These are phyloP conservation scores for Antheraea yamamai DNA, from an alignment of 2,888 invertebrate species.

Conservation along the genomic window DNA sequence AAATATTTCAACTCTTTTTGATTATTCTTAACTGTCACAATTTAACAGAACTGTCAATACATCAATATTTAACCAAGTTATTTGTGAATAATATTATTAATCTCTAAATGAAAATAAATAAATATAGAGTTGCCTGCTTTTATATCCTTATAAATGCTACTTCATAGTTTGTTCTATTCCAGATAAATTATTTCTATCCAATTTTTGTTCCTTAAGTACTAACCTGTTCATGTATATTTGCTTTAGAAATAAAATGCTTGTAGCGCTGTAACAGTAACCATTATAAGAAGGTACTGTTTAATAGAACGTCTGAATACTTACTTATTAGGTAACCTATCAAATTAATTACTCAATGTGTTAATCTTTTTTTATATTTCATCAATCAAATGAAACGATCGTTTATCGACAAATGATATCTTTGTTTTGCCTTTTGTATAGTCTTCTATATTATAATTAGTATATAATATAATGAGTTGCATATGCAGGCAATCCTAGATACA, in stretches of 20 bases:
- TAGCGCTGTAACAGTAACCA: conserved; percentile 17
- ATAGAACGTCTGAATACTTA: conserved; percentile 13
- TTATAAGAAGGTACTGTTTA: conserved; percentile 15
- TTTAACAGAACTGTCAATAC: neutral
- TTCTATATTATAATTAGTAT: neutral
- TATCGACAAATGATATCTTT: neutral
- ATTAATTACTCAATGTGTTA: neutral
- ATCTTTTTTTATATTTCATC: neutral
- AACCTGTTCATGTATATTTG: conserved; percentile 12
- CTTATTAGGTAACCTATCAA: neutral
- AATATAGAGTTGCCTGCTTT: no score
- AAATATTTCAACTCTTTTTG: neutral
- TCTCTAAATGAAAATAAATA: neutral
- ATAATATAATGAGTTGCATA: no score
- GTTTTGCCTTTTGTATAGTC: neutral
- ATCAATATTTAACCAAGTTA: neutral
- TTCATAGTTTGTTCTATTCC: neutral
- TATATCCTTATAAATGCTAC: no score
- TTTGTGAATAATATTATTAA: neutral
- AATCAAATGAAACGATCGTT: neutral
- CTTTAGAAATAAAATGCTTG: conserved; percentile 5
- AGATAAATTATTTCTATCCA: no score
- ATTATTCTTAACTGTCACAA: neutral
- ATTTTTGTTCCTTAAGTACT: neutral
- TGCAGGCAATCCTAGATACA: no score